Evolutionary conservation across 2,888 invertebrate genomes (phyloP).

Genomic region (Salticus scenicus): DNA sequence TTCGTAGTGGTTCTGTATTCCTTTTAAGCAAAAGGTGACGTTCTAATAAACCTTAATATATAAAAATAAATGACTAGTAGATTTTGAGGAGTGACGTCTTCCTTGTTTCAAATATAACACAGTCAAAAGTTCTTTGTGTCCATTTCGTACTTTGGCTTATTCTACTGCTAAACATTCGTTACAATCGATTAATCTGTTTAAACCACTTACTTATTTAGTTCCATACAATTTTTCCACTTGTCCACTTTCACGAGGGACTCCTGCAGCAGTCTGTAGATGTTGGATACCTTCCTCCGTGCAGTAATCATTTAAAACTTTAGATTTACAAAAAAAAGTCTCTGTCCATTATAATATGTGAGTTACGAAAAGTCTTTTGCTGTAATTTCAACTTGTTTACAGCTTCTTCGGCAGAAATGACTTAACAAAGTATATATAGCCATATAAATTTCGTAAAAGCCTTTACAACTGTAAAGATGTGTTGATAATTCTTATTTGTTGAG

Average conservation of each 20-base stretch:
- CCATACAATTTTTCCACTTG: neutral
- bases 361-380: too few species aligned
- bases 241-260: neutral
- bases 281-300: neutral
- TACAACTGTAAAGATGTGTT: neutral
- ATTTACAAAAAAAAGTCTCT: neutral
- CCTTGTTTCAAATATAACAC: slow-evolving; percentile 10
- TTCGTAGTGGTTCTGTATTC: too few species aligned
- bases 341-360: slow-evolving; percentile 7
- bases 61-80: too few species aligned
- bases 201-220: slow-evolving; percentile 7
- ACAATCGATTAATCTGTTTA: neutral
- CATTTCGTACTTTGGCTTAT: neutral
- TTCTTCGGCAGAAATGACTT: neutral
- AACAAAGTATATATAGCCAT: neutral
- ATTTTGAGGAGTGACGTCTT: too few species aligned
- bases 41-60: too few species aligned
- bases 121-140: slow-evolving; percentile 8
- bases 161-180: neutral
- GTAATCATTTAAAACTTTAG: neutral
- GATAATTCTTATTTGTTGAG: slow-evolving; percentile 23
- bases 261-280: slow-evolving; percentile 2
- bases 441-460: slow-evolving; percentile 26
- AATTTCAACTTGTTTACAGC: neutral
- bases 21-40: too few species aligned